Percentiles rank a stretch among this genome's conserved stretches.
Conservation (phyloP, 2,113 vertebrate genomes). For the Zosterops borbonicus region DNA sequence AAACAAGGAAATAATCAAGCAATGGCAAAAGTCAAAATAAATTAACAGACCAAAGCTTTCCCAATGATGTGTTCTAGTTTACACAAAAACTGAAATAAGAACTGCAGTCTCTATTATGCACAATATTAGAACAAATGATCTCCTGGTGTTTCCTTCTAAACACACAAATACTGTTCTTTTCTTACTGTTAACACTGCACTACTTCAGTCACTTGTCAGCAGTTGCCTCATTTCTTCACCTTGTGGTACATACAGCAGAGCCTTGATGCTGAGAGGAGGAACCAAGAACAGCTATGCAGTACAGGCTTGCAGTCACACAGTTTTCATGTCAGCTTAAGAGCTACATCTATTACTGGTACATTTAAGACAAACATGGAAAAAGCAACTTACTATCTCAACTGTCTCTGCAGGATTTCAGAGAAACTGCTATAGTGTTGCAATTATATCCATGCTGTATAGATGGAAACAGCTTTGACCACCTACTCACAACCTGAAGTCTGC, state of each 20-base stretch:
- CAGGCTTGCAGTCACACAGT: not conserved
- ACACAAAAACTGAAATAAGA: not conserved
- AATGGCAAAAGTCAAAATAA: not conserved
- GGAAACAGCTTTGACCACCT: not conserved
- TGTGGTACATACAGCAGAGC: not conserved
- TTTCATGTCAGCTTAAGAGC: not conserved
- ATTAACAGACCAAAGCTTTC: not conserved
- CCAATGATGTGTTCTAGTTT: not conserved
- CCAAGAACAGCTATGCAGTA: not conserved
- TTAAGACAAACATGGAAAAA: not conserved
- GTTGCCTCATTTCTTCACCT: not conserved
- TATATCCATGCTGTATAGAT: not conserved
- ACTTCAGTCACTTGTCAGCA: not conserved
- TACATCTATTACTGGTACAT: not conserved
- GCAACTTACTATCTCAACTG: not conserved
- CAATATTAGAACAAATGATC: not conserved
- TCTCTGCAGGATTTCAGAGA: not conserved
- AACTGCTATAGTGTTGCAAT: not conserved
- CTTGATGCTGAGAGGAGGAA: not conserved
- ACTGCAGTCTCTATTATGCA: not conserved
- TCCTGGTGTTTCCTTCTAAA: not conserved
- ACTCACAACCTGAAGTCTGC: not conserved
- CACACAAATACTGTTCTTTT: not conserved
- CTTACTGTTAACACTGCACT: not conserved
- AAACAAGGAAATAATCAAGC: not conserved